A percentile compares a stretch with the other conserved stretches of the same genome.
Conservation (phyloP, 2,797 vertebrate species). For the Tokudaia muenninki region DNA sequence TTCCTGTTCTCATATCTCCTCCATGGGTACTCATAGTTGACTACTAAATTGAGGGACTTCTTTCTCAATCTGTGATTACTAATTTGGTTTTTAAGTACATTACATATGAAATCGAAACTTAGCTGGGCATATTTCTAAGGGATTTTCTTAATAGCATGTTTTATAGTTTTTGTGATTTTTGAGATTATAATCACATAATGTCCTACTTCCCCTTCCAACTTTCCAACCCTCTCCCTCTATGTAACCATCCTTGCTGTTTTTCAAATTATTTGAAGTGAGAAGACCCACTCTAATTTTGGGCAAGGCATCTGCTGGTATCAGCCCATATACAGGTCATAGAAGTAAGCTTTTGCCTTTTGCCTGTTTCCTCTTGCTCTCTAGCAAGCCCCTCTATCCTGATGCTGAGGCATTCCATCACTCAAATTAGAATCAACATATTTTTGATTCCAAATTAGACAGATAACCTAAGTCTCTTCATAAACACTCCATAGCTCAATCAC, state of each 20-base stretch:
- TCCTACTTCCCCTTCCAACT: neutral
- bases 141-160: neutral
- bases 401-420: neutral
- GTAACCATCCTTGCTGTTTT: neutral
- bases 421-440: neutral
- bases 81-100: neutral
- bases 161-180: neutral
- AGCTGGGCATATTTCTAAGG: neutral
- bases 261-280: neutral
- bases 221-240: neutral
- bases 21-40: neutral
- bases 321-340: too few species aligned
- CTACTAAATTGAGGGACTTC: neutral
- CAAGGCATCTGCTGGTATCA: neutral
- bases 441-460: neutral
- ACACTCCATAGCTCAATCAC: neutral
- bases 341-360: neutral
- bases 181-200: neutral
- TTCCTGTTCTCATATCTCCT: neutral
- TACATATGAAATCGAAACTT: neutral
- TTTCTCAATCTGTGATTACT: neutral
- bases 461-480: neutral
- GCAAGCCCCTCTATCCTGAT: neutral
- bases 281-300: neutral
- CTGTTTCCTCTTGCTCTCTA: neutral